phyloP scores from a whole-genome alignment of 2,113 vertebrate genomes.

The Desmodus rotundus region DNA sequence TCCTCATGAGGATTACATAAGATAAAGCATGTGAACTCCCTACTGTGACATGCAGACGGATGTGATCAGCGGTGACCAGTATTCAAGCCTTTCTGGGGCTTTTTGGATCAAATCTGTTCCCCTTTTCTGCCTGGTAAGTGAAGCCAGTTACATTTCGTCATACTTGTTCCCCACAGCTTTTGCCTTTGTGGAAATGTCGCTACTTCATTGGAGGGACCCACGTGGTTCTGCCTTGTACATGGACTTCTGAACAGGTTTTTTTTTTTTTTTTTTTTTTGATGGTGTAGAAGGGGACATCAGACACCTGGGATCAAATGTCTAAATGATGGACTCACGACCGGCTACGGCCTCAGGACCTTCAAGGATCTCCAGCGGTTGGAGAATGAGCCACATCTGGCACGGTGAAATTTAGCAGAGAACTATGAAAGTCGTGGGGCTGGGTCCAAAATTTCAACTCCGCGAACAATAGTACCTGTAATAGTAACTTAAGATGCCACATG shows the following conservation, averaged over 20 bases:
- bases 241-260: neutral
- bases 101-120: neutral
- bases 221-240: neutral
- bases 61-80: fast-evolving
- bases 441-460: neutral
- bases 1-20: neutral
- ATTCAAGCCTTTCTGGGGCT: neutral
- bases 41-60: fast-evolving
- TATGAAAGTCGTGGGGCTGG: neutral
- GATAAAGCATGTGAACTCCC: fast-evolving
- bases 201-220: neutral
- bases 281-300: neutral
- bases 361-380: neutral
- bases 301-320: neutral
- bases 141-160: neutral
- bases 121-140: neutral
- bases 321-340: no score
- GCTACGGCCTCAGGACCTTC: neutral
- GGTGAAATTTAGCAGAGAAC: neutral
- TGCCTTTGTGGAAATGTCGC: neutral
- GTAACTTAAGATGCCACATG: neutral
- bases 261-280: no score
- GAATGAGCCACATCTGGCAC: fast-evolving
- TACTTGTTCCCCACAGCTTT: fast-evolving
- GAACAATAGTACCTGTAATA: neutral